Evolutionary conservation across 2,888 invertebrate genomes (phyloP).

Genomic region (Nomada fabriciana): DNA sequence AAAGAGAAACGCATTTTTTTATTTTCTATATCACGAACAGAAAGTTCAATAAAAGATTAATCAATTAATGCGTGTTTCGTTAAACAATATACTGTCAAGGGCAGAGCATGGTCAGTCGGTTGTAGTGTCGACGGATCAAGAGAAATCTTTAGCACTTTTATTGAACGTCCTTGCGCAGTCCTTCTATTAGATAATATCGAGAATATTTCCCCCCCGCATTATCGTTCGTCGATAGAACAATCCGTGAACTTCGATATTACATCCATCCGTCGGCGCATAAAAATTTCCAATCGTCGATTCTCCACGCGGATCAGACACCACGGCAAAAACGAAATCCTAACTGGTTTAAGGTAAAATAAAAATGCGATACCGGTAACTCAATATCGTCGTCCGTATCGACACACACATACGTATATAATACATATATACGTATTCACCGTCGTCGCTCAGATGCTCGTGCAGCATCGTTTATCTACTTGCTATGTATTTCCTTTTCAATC

Average conservation of each 20-base stretch:
- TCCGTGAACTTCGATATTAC: too few relatives aligned
- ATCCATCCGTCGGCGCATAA: too few relatives aligned
- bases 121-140: background rate
- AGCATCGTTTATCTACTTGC: background rate
- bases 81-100: too few relatives aligned
- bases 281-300: too few relatives aligned
- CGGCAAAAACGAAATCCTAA: background rate
- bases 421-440: background rate
- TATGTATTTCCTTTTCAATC: background rate
- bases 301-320: background rate
- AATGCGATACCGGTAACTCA: background rate
- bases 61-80: too few relatives aligned
- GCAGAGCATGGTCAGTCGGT: background rate
- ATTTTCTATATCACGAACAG: too few relatives aligned
- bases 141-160: constrained; percentile 7
- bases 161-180: background rate
- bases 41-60: background rate
- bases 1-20: background rate
- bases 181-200: too few relatives aligned
- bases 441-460: background rate
- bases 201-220: background rate
- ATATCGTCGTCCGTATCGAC: background rate
- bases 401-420: too few relatives aligned
- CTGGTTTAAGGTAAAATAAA: background rate
- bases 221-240: background rate